A percentile compares a stretch with the other conserved stretches of the same genome.
These are phyloP conservation scores for Crotalus tigris DNA, from an alignment of 2,113 vertebrate genomes.

Conservation along the genomic window DNA sequence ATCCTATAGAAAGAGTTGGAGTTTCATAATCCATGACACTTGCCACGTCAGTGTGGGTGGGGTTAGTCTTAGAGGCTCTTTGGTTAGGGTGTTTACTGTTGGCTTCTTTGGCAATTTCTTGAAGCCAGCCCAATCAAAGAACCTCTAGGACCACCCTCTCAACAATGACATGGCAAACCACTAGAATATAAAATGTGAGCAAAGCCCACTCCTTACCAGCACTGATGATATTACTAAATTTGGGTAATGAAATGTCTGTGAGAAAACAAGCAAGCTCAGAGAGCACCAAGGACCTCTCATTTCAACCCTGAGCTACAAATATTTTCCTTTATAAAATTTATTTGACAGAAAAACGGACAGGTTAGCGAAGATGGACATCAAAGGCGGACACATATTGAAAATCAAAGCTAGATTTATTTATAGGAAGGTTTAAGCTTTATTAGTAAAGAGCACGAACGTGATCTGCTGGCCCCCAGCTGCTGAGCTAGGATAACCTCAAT, in stretches of 20 bases:
- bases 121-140: neutral
- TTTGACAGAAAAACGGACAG: neutral
- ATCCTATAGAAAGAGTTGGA: neutral
- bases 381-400: neutral
- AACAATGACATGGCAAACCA: neutral
- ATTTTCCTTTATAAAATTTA: neutral
- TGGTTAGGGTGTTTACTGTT: neutral
- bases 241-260: neutral
- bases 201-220: neutral
- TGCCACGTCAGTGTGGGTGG: neutral
- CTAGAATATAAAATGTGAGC: neutral
- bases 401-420: neutral
- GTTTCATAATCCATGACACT: neutral
- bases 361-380: neutral
- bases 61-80: neutral
- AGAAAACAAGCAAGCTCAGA: neutral
- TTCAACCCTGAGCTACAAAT: too few species aligned
- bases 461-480: too few species aligned
- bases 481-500: neutral
- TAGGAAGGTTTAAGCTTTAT: neutral
- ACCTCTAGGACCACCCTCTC: neutral
- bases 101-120: neutral
- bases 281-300: neutral
- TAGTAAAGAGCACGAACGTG: too few species aligned
- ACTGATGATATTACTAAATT: neutral